Evolutionary conservation across 2,888 invertebrate species (phyloP), one percentile per base, ranked within the genome.

Genomic region (Dugesia japonica): DNA sequence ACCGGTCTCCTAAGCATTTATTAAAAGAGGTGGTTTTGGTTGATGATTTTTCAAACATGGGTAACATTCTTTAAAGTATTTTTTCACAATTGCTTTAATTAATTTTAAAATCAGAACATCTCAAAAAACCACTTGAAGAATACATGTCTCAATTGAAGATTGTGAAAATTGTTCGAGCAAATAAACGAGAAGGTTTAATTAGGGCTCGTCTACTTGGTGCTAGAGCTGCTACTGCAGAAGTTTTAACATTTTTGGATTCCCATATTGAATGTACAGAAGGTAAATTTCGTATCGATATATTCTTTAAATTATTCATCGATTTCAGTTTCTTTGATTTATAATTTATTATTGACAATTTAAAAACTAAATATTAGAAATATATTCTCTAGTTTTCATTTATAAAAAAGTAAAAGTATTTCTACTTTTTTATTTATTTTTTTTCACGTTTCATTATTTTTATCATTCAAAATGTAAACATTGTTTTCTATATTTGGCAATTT

Each of bases 161-260:
- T 87, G 95, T 98, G 76, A 89, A 91, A 83, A 90, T 98, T 80
- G 88, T 97, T 23, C 88, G 97, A 78, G 92, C 94, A 0, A 87
- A 89, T 77, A 90, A 92, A 83, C 88, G 98, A 71, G 94, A 95
- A 85, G 97, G 98, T 26, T 88, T 98, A 79, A 98, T 98, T 82
- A 88, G 97, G 80, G 95, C 95, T 0, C 88, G 95, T 80, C 87
- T 98, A 28, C 86, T 94, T 78, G 97, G 97, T 1, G 92, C 92
- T 42, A 87, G 89, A 79, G 88, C 89, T 79, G 92, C 93, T 79
- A 89, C 88, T 17, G 92, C 91, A 0, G 89, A 90, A 0, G 92
- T 93, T 0, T 88, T 98, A 79, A 97, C 97, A 26, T 98, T 94
- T 86, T 88, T 98, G 78, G 98, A 98, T 86, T 95, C 95, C 71